Conservation (phyloP, 2,113 vertebrate species). For the Neolamprologus hecqui region DNA sequence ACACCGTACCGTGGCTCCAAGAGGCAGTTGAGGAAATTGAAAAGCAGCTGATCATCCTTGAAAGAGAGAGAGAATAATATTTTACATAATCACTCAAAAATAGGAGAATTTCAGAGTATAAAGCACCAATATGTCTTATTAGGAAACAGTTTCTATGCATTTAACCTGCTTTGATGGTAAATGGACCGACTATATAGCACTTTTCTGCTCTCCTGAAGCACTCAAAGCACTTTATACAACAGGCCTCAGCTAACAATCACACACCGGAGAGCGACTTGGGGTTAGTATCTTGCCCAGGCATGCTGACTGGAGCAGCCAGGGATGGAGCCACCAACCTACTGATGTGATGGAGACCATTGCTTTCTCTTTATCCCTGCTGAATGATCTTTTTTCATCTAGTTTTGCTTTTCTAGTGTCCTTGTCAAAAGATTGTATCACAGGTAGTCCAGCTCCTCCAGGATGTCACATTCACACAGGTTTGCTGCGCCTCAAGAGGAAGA, state of each 20-base stretch:
- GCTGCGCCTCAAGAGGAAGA: not conserved
- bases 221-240: not conserved
- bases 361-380: not conserved
- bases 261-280: not conserved
- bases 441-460: not conserved
- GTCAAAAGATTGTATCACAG: not conserved
- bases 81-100: not conserved
- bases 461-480: not conserved
- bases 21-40: constrained; percentile 83
- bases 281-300: not conserved
- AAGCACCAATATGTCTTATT: not conserved
- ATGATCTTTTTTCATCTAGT: not conserved
- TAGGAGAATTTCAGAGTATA: not conserved
- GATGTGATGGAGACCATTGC: not conserved
- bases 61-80: not conserved
- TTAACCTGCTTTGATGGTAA: not conserved
- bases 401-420: not conserved
- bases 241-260: not conserved
- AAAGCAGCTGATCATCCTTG: constrained; percentile 81
- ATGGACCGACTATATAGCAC: not conserved
- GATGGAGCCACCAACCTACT: not conserved
- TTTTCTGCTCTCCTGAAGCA: not conserved
- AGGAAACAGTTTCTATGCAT: not conserved
- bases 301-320: not conserved
- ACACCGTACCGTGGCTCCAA: constrained; percentile 80